These are phyloP conservation scores for Radopholus similis DNA, from an alignment of 1,140 invertebrate genomes.

Conservation along the genomic window DNA sequence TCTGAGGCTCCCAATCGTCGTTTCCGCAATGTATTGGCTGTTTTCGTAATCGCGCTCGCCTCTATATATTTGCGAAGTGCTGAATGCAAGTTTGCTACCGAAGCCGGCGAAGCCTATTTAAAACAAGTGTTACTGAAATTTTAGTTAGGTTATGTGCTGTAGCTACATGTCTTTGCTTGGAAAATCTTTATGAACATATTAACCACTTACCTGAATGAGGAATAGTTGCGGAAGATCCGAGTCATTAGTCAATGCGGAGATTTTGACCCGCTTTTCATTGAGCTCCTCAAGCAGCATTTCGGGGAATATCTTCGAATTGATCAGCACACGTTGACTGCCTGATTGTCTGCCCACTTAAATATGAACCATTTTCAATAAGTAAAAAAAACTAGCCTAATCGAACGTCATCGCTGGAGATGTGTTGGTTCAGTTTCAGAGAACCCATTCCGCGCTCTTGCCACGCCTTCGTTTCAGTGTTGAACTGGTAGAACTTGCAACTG, in stretches of 20 bases:
- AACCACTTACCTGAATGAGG: slow-evolving; percentile 25
- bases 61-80: slow-evolving; percentile 8
- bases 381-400: slow-evolving; percentile 30
- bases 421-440: slow-evolving; percentile 34
- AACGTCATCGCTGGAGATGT: slow-evolving; percentile 12
- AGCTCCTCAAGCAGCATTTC: slow-evolving; percentile 45
- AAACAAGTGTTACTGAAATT: not conserved
- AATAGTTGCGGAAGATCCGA: slow-evolving; percentile 43
- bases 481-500: slow-evolving; percentile 39
- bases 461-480: slow-evolving; percentile 34
- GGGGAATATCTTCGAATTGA: slow-evolving; percentile 46
- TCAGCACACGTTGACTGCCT: slow-evolving; percentile 41
- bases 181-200: no score
- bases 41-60: not conserved
- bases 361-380: not conserved
- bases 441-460: slow-evolving; percentile 44
- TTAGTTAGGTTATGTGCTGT: no score
- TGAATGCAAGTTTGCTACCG: not conserved
- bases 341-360: slow-evolving; percentile 41
- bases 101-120: slow-evolving; percentile 4
- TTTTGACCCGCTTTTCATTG: slow-evolving; percentile 41
- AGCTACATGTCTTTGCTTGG: no score
- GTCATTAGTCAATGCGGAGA: slow-evolving; percentile 34
- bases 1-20: not conserved
- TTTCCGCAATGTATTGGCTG: not conserved